Evolutionary conservation across 2,113 vertebrate species (phyloP), one percentile per base, ranked within the genome.

Genomic region (Gadus macrocephalus): DNA sequence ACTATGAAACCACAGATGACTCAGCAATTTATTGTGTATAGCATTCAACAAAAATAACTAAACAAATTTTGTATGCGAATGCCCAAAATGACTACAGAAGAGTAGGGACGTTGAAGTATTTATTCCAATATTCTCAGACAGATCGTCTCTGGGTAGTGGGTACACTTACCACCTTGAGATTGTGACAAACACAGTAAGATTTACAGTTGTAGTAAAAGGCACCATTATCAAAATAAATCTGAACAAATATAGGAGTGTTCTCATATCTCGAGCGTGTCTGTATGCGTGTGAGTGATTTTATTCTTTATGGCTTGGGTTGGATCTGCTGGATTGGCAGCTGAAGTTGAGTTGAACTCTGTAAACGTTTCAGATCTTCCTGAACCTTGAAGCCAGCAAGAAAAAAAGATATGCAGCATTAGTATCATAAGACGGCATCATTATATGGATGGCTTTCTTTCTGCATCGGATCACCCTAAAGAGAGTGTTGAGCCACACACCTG

Each of bases 261-360:
- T 72, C 65, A 73, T 62, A 60, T 73, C 42, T 20, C 20, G 55
- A 20, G 22, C 68, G 15, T n/a, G 19, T 70, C 16, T 15, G 9
- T 72, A 53, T 25, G 63, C 17, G 22, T 62, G 19, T 20, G n/a
- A n/a, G 5, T 17, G 42, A 58, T 66, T 49, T 12, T 4, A 0
- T 16, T 62, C 4, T 17, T 74, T 61, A 61, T 59, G 67, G 75
- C 68, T 81, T 87, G 5, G 86, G 73, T 22, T 7, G 78, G 53
- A 94, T 88, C 69, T 93, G 91, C 73, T 95, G 89, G 22, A 94
- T 72, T 4, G 93, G 94, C 15, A 94, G 87, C 69, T 74, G 90
- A 67, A 94, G 87, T 15, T 75, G 85, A 64, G 94, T 92, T 42
- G 93, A 89, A 3, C 89, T 89, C 59, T 89, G 93, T 74, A 96